phyloP scores from a whole-genome alignment of 2,113 vertebrate genomes.

The crab-eating macaque (Macaca fascicularis) region T2T-MFA8v1.1 NC_088376.1:166387001-166387500 shows the following conservation, averaged over 20 bases:
- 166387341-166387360: neutral
- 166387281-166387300: neutral
- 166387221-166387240: neutral
- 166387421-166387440: neutral
- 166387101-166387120: fast-evolving
- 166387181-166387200: neutral
- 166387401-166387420: neutral
- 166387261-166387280: neutral
- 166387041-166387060: neutral
- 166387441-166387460: neutral
- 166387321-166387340: neutral
- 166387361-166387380: neutral
- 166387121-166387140: neutral
- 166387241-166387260: neutral
- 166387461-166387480: neutral
- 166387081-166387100: neutral
- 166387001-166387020: neutral
- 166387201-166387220: neutral
- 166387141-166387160: no score
- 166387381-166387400: neutral
- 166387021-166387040: neutral
- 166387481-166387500: neutral
- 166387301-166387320: neutral
- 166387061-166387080: neutral
- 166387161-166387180: neutral